phyloP scores from a whole-genome alignment of 2,113 vertebrate species.

The Camelus bactrianus region DNA sequence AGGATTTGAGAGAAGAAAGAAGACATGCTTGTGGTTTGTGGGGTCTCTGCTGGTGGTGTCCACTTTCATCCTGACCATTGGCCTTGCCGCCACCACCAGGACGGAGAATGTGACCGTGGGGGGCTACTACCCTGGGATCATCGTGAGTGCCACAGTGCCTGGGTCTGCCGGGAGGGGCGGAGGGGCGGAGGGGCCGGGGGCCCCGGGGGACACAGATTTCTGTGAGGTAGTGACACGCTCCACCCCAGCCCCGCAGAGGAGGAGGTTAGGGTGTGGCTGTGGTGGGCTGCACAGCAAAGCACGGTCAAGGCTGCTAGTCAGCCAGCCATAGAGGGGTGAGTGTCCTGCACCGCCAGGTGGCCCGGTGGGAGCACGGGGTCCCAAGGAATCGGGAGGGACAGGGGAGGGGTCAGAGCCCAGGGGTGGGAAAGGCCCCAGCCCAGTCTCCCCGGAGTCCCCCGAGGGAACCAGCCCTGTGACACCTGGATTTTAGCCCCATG shows the following conservation, averaged over 20 bases:
- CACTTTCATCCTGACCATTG: conserved; percentile 91
- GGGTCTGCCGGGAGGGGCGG: fast-evolving
- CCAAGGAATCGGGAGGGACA: too few relatives aligned
- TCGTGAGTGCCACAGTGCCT: conserved; percentile 88
- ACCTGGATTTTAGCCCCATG: not conserved
- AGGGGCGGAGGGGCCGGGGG: not conserved
- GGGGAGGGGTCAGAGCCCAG: not conserved
- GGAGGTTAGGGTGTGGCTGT: not conserved
- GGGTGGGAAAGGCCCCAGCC: fast-evolving
- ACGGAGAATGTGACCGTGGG: conserved; percentile 94
- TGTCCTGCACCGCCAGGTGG: not conserved
- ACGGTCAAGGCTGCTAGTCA: too few relatives aligned
- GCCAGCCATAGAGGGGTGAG: fast-evolving
- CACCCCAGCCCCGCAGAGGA: fast-evolving
- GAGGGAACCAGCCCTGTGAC: too few relatives aligned
- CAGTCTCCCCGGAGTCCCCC: not conserved
- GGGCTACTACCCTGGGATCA: conserved; percentile 96
- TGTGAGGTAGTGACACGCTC: fast-evolving
- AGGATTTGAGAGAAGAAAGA: conserved; percentile 91
- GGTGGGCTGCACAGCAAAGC: not conserved
- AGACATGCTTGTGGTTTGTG: conserved; percentile 92
- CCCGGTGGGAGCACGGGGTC: fast-evolving
- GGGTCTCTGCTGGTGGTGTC: conserved; percentile 90
- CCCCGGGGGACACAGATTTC: not conserved
- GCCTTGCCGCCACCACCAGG: conserved; percentile 93